Conservation (phyloP, 1,140 invertebrate species). For the Lordiphosa collinella region DNA sequence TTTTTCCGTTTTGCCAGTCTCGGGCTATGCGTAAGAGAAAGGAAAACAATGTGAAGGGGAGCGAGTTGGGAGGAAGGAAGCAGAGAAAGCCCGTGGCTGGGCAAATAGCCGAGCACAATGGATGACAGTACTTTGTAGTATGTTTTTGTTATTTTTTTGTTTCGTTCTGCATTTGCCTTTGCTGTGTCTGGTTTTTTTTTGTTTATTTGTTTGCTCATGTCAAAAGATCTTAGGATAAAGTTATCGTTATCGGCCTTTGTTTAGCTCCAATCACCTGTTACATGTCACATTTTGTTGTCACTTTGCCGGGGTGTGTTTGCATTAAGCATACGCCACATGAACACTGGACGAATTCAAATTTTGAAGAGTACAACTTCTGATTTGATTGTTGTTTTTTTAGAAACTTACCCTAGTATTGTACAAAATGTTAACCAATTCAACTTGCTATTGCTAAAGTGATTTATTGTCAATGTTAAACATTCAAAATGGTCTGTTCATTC, state of each 20-base stretch:
- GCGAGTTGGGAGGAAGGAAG: background rate
- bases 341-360: background rate
- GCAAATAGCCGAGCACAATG: slow-evolving; percentile 64
- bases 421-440: no score
- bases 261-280: slow-evolving; percentile 64
- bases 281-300: slow-evolving; percentile 38
- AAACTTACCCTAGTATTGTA: no score
- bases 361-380: no score
- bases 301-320: slow-evolving; percentile 13
- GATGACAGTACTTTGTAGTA: slow-evolving; percentile 72
- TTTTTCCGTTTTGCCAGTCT: slow-evolving; percentile 14
- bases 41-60: slow-evolving; percentile 16
- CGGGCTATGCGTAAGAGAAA: slow-evolving; percentile 24
- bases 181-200: slow-evolving; percentile 42
- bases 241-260: slow-evolving; percentile 51
- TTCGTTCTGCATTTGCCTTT: slow-evolving; percentile 14
- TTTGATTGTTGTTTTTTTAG: no score
- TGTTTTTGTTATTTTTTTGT: slow-evolving; percentile 31
- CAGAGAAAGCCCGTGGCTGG: slow-evolving; percentile 23
- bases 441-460: no score
- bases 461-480: no score
- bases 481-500: background rate
- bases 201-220: slow-evolving; percentile 59
- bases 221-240: slow-evolving; percentile 64
- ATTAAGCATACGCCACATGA: slow-evolving; percentile 42